Evolutionary conservation across 2,888 invertebrate species (phyloP).

Genomic region (Drosophila mulleri): DNA sequence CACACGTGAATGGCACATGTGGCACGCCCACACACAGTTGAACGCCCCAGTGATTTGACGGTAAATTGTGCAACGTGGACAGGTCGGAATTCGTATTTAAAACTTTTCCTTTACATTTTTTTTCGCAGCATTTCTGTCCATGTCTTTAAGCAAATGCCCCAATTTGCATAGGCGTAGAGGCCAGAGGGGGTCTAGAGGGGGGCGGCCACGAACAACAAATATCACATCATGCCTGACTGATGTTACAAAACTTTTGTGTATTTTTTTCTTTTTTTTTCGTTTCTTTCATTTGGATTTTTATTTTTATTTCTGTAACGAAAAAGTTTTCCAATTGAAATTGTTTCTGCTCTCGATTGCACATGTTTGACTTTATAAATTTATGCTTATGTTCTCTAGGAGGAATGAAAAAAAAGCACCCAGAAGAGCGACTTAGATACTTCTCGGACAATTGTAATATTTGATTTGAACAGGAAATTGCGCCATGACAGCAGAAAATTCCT

Average conservation of each 20-base stretch:
- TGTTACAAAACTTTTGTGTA: slow-evolving; percentile 44
- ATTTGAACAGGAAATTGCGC: slow-evolving; percentile 59
- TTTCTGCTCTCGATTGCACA: slow-evolving; percentile 63
- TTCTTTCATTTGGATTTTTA: slow-evolving; percentile 17
- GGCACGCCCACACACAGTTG: slow-evolving; percentile 51
- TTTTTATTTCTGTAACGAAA: slow-evolving; percentile 39
- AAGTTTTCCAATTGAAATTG: slow-evolving; percentile 77
- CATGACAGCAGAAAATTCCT: slow-evolving; percentile 23
- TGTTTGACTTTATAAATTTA: slow-evolving; percentile 35
- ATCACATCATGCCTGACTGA: slow-evolving; percentile 50
- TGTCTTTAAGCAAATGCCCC: slow-evolving; percentile 60
- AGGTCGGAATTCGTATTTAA: slow-evolving; percentile 57
- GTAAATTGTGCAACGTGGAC: slow-evolving; percentile 76
- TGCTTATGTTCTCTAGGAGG: slow-evolving; percentile 27
- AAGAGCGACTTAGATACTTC: not conserved
- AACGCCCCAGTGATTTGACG: slow-evolving; percentile 66
- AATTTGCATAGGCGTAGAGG: slow-evolving; percentile 53
- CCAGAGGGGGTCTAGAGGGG: not conserved
- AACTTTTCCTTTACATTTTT: slow-evolving; percentile 50
- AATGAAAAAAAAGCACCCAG: not conserved
- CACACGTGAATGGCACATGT: slow-evolving; percentile 12
- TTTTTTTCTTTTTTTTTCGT: slow-evolving; percentile 15
- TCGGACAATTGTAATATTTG: slow-evolving; percentile 52
- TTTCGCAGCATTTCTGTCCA: slow-evolving; percentile 10
- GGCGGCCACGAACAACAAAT: slow-evolving; percentile 10